Evolutionary conservation across 2,888 invertebrate genomes (phyloP), one percentile per base, ranked within the genome.

Genomic region (Acanthopleura granulata): DNA sequence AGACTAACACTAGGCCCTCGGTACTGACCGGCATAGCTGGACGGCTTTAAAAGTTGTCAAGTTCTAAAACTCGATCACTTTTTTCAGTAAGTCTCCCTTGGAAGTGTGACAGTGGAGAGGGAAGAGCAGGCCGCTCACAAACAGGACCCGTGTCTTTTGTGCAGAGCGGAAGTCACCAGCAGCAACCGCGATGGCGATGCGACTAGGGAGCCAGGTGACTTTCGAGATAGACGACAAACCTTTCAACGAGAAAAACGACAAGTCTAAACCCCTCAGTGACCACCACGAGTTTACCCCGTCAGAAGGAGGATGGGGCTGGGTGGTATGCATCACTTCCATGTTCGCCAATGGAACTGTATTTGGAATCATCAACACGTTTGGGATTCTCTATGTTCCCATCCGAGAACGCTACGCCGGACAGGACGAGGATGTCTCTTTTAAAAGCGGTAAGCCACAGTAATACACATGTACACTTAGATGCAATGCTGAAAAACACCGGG

Each of bases 291-390:
- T 84, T 74, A 75, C 78, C 0, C 86, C 83, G 15, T 84, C 87
- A 11, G 88, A 96, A 91, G 95, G 96, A 16, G 95, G 95, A 18
- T 93, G 95, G 85, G 96, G 96, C 0, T 96, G 95, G 93, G 91
- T 94, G 77, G 94, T 97, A 22, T 93, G 96, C 93, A 62, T 96
- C 62, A 95, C 94, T 66, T 96, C 97, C 76, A 96, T 97, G 90
- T 92, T 96, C 76, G 95, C 95, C 86, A 97, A 97, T 91, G 97
- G 97, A 11, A 94, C 97, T 73, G 92, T 97, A 73, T 97, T 97
- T 90, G 96, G 97, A 71, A 94, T 96, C 69, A 96, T 97, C 86
- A 97, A 97, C 91, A 95, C 95, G 0, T 96, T 95, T 89, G 95
- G 96, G 82, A 94, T 96, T 49, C 93, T 97, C 80, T 95, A 95